These are phyloP conservation scores for Pollenia labialis DNA, from an alignment of 2,888 invertebrate genomes.

Conservation along the genomic window DNA sequence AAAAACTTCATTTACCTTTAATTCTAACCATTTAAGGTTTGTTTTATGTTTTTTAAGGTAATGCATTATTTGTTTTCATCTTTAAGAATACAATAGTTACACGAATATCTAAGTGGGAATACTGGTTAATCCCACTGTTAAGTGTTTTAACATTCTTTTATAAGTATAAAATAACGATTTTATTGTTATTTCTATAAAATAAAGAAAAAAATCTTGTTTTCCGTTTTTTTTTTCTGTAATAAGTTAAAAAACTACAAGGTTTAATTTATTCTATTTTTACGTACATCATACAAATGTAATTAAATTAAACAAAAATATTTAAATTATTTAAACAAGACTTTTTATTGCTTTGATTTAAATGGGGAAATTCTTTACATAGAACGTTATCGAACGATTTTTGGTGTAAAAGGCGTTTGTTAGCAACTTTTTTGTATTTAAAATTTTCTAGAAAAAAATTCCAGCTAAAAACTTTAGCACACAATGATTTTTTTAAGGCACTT, in stretches of 20 bases:
- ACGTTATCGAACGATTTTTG: neutral
- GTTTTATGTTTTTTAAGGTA: conserved; percentile 21
- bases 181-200: conserved; percentile 38
- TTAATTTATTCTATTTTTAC: conserved; percentile 62
- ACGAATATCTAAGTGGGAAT: conserved; percentile 9
- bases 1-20: conserved; percentile 20
- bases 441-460: conserved; percentile 31
- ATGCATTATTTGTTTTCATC: conserved; percentile 68
- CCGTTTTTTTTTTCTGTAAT: conserved; percentile 66
- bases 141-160: conserved; percentile 25
- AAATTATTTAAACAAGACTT: conserved; percentile 41
- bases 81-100: conserved; percentile 18
- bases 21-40: conserved; percentile 37
- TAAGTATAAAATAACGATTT: conserved; percentile 39
- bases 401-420: neutral
- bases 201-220: conserved; percentile 53
- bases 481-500: neutral
- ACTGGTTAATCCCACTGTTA: conserved; percentile 45
- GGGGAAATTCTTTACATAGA: neutral
- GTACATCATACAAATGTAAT: conserved; percentile 34
- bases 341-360: conserved; percentile 12
- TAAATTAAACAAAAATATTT: conserved; percentile 46
- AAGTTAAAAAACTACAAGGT: conserved; percentile 53
- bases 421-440: neutral
- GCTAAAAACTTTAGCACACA: neutral